Evolutionary conservation across 1,140 invertebrate species (phyloP).

Genomic region (Drosophila rhopaloa): DNA sequence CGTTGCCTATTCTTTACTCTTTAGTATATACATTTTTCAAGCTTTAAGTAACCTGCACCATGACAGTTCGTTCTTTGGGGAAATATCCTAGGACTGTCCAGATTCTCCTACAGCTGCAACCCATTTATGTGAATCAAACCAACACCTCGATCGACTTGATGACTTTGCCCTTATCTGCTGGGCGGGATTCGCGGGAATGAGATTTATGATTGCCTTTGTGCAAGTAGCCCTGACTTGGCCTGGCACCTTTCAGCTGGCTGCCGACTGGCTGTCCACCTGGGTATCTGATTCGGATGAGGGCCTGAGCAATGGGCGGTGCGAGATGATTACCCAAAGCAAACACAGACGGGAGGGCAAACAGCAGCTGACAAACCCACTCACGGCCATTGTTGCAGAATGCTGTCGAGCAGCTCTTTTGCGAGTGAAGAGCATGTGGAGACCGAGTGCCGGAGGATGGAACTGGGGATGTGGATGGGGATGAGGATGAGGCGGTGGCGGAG

Average conservation of each 20-base stretch:
- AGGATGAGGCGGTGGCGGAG: neutral
- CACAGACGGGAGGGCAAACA: conserved; percentile 75
- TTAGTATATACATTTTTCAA: too few species aligned
- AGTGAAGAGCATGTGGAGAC: conserved; percentile 23
- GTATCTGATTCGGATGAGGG: conserved; percentile 19
- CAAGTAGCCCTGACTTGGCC: conserved; percentile 29
- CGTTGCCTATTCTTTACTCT: too few species aligned
- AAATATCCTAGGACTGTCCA: neutral
- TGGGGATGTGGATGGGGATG: conserved; percentile 11
- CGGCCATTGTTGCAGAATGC: conserved; percentile 70
- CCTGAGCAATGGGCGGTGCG: conserved; percentile 41
- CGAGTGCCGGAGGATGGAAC: neutral
- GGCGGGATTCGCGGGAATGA: conserved; percentile 28
- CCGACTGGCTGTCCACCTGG: conserved; percentile 17
- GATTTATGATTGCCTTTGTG: conserved; percentile 51
- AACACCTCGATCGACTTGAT: conserved; percentile 33
- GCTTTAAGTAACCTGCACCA: too few species aligned
- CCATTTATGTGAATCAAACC: conserved; percentile 32
- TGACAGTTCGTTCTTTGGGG: too few species aligned
- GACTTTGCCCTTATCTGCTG: conserved; percentile 15
- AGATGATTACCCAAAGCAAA: conserved; percentile 81
- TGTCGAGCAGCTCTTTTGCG: conserved; percentile 28
- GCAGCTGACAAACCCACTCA: conserved; percentile 43
- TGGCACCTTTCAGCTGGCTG: conserved; percentile 31
- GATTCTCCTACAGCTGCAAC: conserved; percentile 10